Percentiles rank a stretch among this genome's conserved stretches.
Evolutionary conservation across 30 jellyfish, hydroid and myxozoan genomes (phyloP).

Genomic region (Chrysaora quinquecirrha): DNA sequence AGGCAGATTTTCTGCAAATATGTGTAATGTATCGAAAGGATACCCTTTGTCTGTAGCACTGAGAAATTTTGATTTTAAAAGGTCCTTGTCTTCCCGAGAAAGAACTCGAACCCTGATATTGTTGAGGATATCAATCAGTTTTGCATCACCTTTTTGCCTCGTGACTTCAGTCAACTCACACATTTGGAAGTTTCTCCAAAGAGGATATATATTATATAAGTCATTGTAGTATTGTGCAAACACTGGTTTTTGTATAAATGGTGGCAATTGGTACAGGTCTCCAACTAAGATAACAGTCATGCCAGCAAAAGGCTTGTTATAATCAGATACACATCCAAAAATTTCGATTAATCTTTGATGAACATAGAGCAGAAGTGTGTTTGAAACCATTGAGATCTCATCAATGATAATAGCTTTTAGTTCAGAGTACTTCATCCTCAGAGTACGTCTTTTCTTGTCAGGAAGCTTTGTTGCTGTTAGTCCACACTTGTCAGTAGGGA

Average conservation of each 20-base stretch:
- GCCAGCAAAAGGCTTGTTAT: slow-evolving; percentile 37
- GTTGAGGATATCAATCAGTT: slow-evolving; percentile 4
- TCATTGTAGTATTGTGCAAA: slow-evolving; percentile 5
- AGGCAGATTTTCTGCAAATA: slow-evolving; percentile 7
- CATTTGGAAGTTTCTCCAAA: slow-evolving; percentile 21
- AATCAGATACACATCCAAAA: slow-evolving; percentile 33
- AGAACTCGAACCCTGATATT: slow-evolving; percentile 5
- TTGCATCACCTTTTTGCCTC: slow-evolving; percentile 27
- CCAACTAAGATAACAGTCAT: slow-evolving; percentile 16
- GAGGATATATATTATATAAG: slow-evolving; percentile 8
- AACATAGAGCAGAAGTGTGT: slow-evolving; percentile 15
- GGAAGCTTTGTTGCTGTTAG: slow-evolving; percentile 12
- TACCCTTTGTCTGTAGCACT: neutral
- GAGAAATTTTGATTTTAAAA: too few species aligned
- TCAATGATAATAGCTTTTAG: slow-evolving; percentile 31
- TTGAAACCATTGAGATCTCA: slow-evolving; percentile 13
- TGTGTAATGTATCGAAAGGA: neutral
- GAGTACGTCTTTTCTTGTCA: slow-evolving; percentile 11
- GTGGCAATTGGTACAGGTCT: slow-evolving; percentile 11
- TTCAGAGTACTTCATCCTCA: slow-evolving; percentile 6
- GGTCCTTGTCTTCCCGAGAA: neutral
- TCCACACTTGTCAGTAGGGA: slow-evolving; percentile 5
- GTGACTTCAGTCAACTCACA: slow-evolving; percentile 43
- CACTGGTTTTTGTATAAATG: slow-evolving; percentile 4
- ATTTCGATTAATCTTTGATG: slow-evolving; percentile 25